Conservation (phyloP, 2,888 invertebrate species). For the Leucania comma region DNA sequence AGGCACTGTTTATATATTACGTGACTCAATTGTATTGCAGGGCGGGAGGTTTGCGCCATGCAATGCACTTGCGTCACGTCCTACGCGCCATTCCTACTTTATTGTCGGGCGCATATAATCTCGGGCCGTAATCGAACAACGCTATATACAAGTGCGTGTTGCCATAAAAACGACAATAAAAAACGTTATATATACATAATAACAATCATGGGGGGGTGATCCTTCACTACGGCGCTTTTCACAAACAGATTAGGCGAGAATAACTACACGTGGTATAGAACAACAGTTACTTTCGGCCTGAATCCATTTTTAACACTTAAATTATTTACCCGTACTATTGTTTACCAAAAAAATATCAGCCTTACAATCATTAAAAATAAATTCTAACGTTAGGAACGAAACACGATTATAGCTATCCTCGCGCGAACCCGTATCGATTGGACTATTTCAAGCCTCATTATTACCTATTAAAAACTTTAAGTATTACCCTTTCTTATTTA, state of each 20-base stretch:
- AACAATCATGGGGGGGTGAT: constrained; percentile 61
- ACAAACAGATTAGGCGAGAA: constrained; percentile 74
- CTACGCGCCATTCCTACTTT: constrained; percentile 67
- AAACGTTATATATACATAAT: constrained; percentile 76
- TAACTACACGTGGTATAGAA: constrained; percentile 75
- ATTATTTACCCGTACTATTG: constrained; percentile 86
- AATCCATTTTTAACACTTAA: constrained; percentile 72
- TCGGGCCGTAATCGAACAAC: constrained; percentile 75
- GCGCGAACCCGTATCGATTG: constrained; percentile 70
- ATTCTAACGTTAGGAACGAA: constrained; percentile 87
- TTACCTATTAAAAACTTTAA: constrained; percentile 63
- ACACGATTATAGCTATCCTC: constrained; percentile 82
- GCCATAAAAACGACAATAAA: constrained; percentile 71
- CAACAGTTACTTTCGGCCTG: constrained; percentile 69
- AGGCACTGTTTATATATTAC: constrained; percentile 75
- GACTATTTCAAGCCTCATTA: constrained; percentile 72
- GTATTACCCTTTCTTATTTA: constrained; percentile 65
- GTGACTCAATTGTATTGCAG: constrained; percentile 34
- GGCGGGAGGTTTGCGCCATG: constrained; percentile 34
- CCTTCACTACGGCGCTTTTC: constrained; percentile 53
- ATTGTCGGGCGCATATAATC: constrained; percentile 81
- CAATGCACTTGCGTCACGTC: constrained; percentile 39
- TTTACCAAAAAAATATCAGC: constrained; percentile 84
- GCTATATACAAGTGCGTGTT: constrained; percentile 75
- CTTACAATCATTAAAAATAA: constrained; percentile 84